Base-by-base conservation (phyloP, 2,797 vertebrate species). In the Tympanoctomys barrerae region DNA sequence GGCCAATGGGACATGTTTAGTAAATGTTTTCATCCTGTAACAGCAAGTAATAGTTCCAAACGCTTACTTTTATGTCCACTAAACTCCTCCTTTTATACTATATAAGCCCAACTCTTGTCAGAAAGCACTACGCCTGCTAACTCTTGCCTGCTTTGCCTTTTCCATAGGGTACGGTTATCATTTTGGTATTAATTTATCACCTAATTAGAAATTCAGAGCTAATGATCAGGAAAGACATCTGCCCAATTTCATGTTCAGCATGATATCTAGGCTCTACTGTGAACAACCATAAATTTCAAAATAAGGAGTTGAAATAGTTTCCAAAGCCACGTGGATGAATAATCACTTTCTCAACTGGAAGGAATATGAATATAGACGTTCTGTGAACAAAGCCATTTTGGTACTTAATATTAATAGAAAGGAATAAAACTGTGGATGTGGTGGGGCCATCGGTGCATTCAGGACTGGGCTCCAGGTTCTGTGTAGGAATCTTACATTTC, bases 271-370 rank as follows among this genome's bases (percentile, higher is more conserved):
- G 94, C 92, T 75, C 49, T 8, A 85, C 1, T 52, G 92, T 61
- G 89, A 46, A 54, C 78, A 96, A 79, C 28, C n/a, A 84, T 61
- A 90, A 81, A 81, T 77, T 91, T 87, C 62, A 73, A 81, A 96
- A 91, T 77, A 82, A 82, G 88, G 24, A n/a, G 49, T 90, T 81
- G 90, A 92, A 90, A 94, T 87, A 92, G 84, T 96, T 92, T 89
- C 89, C 87, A 81, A 95, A 84, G 61, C 80, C 84, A 95, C 85
- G 89, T 68, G 89, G 71, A 92, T 86, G 78, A 96, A 91, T 91
- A 94, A 95, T 90, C 82, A 93, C n/a, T 92, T 95, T 73, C 83
- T 94, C 94, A 95, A 70, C 5, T 95, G 75, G 81, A 94, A 96
- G 77, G 61, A 64, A 93, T 77, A 64, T 46, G 81, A 92, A 73